These are phyloP conservation scores for Trogon surrucura DNA, from an alignment of 2,113 vertebrate genomes.

Conservation along the genomic window DNA sequence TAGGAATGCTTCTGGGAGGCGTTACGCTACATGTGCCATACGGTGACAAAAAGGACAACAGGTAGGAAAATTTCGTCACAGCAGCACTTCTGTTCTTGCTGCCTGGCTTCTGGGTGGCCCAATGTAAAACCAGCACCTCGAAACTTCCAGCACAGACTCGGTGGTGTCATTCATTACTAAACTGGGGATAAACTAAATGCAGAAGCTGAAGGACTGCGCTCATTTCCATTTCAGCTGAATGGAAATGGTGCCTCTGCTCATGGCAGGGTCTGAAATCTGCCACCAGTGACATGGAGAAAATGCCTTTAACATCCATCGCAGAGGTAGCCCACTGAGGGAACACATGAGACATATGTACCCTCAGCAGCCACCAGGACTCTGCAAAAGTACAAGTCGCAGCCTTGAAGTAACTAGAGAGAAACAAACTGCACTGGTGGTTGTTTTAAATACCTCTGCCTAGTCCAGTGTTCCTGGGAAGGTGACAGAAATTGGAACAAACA, in stretches of 20 bases:
- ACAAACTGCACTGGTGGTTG: neutral
- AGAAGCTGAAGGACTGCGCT: neutral
- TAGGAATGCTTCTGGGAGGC: neutral
- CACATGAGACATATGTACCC: rapidly evolving
- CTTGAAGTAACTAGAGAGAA: neutral
- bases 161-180: neutral
- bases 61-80: neutral
- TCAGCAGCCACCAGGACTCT: neutral
- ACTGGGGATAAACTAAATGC: neutral
- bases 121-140: rapidly evolving
- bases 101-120: neutral
- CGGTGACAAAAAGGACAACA: neutral
- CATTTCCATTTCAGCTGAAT: neutral
- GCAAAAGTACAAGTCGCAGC: neutral
- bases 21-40: neutral
- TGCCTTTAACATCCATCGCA: neutral
- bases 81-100: neutral
- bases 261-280: neutral
- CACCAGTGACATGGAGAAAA: neutral
- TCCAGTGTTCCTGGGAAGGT: neutral
- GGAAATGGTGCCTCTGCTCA: neutral
- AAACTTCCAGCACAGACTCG: neutral
- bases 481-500: neutral
- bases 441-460: neutral
- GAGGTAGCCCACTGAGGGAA: neutral